These are phyloP conservation scores for Coregonus sp. DNA, from an alignment of 2,797 vertebrate species.

Conservation along the genomic window DNA sequence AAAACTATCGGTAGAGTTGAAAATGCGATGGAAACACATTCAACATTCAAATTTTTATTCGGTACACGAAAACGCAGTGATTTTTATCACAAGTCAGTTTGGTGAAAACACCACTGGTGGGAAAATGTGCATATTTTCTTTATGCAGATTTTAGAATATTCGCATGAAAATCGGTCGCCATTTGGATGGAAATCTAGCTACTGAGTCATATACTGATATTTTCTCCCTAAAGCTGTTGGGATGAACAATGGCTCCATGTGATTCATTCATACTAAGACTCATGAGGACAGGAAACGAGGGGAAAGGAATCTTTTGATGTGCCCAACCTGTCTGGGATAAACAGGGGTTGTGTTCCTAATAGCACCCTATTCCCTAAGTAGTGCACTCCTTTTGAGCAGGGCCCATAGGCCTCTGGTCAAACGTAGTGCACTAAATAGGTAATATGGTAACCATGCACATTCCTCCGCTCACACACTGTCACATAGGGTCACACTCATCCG, in stretches of 20 bases:
- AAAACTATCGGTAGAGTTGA: no score
- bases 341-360: neutral
- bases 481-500: conserved; percentile 22
- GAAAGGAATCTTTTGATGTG: conserved; percentile 5
- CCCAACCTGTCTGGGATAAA: conserved; percentile 2
- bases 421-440: neutral
- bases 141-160: no score
- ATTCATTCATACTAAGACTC: neutral
- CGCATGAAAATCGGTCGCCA: no score
- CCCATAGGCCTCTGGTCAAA: neutral
- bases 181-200: neutral
- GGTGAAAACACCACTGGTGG: no score
- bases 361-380: no score
- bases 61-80: no score
- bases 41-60: no score
- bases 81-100: no score
- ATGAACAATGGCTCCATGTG: neutral
- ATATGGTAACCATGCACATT: conserved; percentile 15
- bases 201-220: neutral
- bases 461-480: neutral
- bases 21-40: no score
- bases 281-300: conserved; percentile 48
- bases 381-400: neutral
- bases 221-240: neutral
- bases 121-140: no score